Evolutionary conservation across 2,888 invertebrate species (phyloP), one percentile per base, ranked within the genome.

Genomic region (Papilio gigon): DNA sequence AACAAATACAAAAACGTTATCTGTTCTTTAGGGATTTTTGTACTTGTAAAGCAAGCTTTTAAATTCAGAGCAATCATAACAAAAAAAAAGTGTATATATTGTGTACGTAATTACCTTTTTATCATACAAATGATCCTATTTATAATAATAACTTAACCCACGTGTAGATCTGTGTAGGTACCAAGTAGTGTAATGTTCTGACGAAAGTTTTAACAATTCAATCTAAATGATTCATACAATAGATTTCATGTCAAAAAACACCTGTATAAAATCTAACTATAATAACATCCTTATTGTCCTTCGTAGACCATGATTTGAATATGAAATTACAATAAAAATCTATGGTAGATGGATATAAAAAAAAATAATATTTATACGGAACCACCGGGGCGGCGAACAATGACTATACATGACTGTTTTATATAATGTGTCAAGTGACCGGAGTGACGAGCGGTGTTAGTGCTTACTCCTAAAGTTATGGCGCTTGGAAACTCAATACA

Each of bases 401-500:
- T 75, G 72, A 71, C 73, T 74, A 76, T 70, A 72, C 72, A 73
- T 76, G 65, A 71, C 71, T 71, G 73, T 75, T 77, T 76, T 78
- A 76, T 76, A 76, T 79, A 82, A 84, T 84, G 80, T 84, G 84
- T 84, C 85, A n/a, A 88, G 90, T 86, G 88, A 90, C 88, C n/a
- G n/a, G 83, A 77, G 83, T 89, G 80, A 81, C 89, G 79, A 81
- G 87, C 88, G 22, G 47, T 22, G 22, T 47, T 88, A 89, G 80
- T 86, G 88, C 87, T 89, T 87, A 86, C 84, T 83, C 81, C 81
- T 83, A 82, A 87, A 86, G 80, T 85, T 84, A 85, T 82, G 84
- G 83, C 82, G 81, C 80, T 83, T 79, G 79, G 86, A 81, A 87
- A 88, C 83, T 84, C 80, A 83, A 87, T 81, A 87, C 84, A 81